Evolutionary conservation across 2,113 vertebrate species (phyloP).

Genomic region (Podocnemis expansa): DNA sequence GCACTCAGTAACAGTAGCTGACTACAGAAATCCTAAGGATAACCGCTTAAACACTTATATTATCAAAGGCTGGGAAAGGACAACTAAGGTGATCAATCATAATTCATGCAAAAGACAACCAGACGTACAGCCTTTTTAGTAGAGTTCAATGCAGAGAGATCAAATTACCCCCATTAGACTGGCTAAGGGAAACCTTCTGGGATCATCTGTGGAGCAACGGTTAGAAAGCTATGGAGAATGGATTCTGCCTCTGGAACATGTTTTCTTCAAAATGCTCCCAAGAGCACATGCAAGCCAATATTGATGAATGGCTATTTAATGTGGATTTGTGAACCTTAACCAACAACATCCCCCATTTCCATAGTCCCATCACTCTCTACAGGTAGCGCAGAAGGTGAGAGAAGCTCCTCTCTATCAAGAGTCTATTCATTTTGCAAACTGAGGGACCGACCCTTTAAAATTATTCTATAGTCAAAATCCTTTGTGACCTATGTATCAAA

Average conservation of each 20-base stretch:
- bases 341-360: background rate
- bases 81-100: background rate
- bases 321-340: background rate
- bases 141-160: background rate
- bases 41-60: background rate
- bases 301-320: background rate
- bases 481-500: slow-evolving; percentile 41
- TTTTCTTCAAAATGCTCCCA: background rate
- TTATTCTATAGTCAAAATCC: background rate
- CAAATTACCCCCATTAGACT: background rate
- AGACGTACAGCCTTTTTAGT: background rate
- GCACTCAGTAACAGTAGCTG: background rate
- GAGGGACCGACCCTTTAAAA: background rate
- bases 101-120: background rate
- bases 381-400: background rate
- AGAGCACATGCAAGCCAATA: rapidly evolving
- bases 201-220: background rate
- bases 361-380: background rate
- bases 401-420: background rate
- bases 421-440: background rate
- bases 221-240: background rate
- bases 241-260: background rate
- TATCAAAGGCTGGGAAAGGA: slow-evolving; percentile 31
- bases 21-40: background rate
- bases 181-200: background rate